phyloP scores from a whole-genome alignment of 2,888 invertebrate species.

The Sisyra terminalis region DNA sequence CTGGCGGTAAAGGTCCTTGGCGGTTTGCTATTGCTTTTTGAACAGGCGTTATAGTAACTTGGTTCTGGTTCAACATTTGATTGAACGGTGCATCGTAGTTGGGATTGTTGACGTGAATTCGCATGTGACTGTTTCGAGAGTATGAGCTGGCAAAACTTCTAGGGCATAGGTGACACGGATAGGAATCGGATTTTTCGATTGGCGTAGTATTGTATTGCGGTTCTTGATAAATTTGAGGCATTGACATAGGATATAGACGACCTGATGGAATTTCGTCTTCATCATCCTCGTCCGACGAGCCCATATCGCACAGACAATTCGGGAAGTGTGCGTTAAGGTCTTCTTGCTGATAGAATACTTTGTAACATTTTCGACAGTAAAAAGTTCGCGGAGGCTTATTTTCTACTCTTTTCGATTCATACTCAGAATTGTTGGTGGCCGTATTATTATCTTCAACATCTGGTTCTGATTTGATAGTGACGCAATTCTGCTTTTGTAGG shows the following conservation, averaged over 20 bases:
- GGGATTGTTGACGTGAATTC: conserved; percentile 4
- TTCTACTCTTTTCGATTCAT: background rate
- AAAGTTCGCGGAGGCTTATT: conserved; percentile 2
- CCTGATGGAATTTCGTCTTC: no score
- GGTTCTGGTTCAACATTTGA: background rate
- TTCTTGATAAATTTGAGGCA: no score
- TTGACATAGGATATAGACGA: no score
- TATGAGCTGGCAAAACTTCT: background rate
- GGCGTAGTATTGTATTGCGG: background rate
- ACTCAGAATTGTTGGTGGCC: background rate
- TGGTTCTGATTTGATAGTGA: background rate
- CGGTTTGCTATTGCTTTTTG: background rate
- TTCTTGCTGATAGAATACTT: conserved; percentile 4
- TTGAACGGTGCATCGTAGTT: background rate
- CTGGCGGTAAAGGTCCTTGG: background rate
- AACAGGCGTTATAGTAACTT: background rate
- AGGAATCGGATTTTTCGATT: background rate
- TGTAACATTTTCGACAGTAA: conserved; percentile 8
- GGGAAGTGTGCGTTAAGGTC: conserved; percentile 3
- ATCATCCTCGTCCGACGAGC: no score
- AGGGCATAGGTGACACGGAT: background rate
- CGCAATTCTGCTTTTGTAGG: background rate
- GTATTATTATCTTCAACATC: background rate
- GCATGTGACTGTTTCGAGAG: conserved; percentile 9
- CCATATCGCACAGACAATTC: background rate